Evolutionary conservation across 2,888 invertebrate genomes (phyloP).

Genomic region (Leptinotarsa haldemani): DNA sequence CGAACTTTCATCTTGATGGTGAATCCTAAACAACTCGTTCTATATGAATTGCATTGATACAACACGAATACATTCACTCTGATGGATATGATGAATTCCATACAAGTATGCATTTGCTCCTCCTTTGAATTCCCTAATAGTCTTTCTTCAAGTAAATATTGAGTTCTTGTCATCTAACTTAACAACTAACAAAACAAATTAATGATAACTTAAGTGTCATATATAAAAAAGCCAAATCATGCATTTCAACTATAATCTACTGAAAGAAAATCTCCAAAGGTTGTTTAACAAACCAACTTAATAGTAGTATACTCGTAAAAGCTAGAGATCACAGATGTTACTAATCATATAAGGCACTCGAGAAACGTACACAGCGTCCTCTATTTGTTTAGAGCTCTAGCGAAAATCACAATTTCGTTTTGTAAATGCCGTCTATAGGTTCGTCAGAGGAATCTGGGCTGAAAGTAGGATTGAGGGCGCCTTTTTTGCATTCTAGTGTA

Average conservation of each 20-base stretch:
- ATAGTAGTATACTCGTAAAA: slow-evolving; percentile 32
- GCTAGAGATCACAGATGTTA: slow-evolving; percentile 57
- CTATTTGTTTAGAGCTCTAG: slow-evolving; percentile 35
- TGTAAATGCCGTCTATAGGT: slow-evolving; percentile 55
- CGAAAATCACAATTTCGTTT: slow-evolving; percentile 60
- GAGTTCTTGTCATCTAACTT: neutral
- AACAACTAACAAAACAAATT: neutral
- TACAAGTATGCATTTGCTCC: too few relatives aligned
- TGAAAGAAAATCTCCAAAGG: slow-evolving; percentile 10
- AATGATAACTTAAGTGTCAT: neutral
- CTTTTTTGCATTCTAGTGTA: slow-evolving; percentile 36
- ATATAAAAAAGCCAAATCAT: slow-evolving; percentile 2
- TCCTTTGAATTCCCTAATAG: too few relatives aligned
- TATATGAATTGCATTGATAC: too few relatives aligned
- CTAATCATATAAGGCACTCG: slow-evolving; percentile 37
- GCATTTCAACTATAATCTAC: slow-evolving; percentile 1
- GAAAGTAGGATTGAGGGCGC: slow-evolving; percentile 50
- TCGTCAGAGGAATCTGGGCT: slow-evolving; percentile 53
- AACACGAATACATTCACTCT: too few relatives aligned
- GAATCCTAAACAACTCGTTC: too few relatives aligned
- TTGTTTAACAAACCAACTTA: slow-evolving; percentile 21
- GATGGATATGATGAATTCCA: neutral
- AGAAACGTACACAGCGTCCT: slow-evolving; percentile 32
- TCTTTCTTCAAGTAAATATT: neutral
- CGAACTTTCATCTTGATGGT: too few relatives aligned